Percentiles rank a stretch among this genome's conserved stretches.
These are phyloP conservation scores for Chrysomallon squamiferum DNA, from an alignment of 1,140 invertebrate genomes.

Conservation along the genomic window DNA sequence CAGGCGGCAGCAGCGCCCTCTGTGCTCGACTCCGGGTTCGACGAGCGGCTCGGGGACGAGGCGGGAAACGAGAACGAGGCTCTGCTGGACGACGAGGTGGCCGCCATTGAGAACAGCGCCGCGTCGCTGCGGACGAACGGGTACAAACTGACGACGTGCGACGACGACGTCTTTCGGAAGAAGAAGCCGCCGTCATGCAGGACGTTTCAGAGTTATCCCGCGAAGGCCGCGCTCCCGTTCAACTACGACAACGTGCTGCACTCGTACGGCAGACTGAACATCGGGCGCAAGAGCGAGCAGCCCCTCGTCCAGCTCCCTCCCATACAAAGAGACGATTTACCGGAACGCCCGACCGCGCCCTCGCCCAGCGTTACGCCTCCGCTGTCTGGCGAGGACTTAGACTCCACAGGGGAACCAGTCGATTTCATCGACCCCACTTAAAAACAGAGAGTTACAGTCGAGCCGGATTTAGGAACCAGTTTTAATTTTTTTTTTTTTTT, in stretches of 20 bases:
- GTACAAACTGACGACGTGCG: neutral
- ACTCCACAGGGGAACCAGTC: slow-evolving; percentile 27
- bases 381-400: slow-evolving; percentile 17
- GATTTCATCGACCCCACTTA: slow-evolving; percentile 29
- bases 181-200: neutral
- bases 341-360: slow-evolving; percentile 30
- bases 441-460: neutral
- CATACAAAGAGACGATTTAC: slow-evolving; percentile 15
- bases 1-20: neutral
- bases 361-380: slow-evolving; percentile 31
- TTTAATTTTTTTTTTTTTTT: neutral
- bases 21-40: slow-evolving; percentile 19
- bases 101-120: slow-evolving; percentile 10
- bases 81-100: slow-evolving; percentile 24
- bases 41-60: slow-evolving; percentile 19
- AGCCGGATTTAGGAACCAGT: neutral
- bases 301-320: slow-evolving; percentile 24
- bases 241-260: slow-evolving; percentile 9
- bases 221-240: slow-evolving; percentile 3
- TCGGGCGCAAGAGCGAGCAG: neutral
- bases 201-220: neutral
- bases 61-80: slow-evolving; percentile 21
- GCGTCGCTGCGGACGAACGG: neutral
- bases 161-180: neutral
- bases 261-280: neutral